These are phyloP conservation scores for Sebastes matsubarae DNA, from an alignment of 2,797 vertebrate species.

Conservation along the genomic window DNA sequence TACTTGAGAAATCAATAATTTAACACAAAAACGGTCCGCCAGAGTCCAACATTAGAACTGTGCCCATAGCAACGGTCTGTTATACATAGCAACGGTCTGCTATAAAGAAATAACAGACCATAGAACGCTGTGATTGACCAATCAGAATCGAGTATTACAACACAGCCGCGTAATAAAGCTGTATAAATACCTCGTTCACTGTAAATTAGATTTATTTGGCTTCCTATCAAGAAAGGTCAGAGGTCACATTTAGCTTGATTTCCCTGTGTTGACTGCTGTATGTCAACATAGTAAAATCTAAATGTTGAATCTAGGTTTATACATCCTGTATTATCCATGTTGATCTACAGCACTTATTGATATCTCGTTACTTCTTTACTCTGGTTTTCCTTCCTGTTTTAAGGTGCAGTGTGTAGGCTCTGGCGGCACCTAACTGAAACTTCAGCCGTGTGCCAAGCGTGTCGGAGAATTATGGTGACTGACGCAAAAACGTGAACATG, in stretches of 20 bases:
- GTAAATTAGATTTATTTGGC: background rate
- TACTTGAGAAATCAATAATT: too few relatives aligned
- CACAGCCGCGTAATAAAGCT: background rate
- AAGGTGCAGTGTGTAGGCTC: background rate
- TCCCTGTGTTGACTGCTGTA: background rate
- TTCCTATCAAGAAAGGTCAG: background rate
- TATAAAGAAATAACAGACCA: too few relatives aligned
- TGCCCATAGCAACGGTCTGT: too few relatives aligned
- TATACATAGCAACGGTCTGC: too few relatives aligned
- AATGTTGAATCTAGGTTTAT: background rate
- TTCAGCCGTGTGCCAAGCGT: background rate
- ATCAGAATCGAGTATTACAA: too few relatives aligned
- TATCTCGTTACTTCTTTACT: background rate
- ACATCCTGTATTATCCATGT: background rate
- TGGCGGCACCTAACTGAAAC: background rate
- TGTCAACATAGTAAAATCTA: background rate
- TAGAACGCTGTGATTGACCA: too few relatives aligned
- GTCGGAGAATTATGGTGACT: background rate
- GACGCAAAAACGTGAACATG: accelerated
- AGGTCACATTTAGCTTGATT: background rate
- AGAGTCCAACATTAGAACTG: too few relatives aligned
- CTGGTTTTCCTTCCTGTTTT: background rate
- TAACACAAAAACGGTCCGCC: too few relatives aligned
- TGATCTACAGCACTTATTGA: background rate
- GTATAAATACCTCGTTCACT: background rate